These are phyloP conservation scores for Zhuqinia jingwanae DNA, from an alignment of 2,888 invertebrate genomes.

Conservation along the genomic window DNA sequence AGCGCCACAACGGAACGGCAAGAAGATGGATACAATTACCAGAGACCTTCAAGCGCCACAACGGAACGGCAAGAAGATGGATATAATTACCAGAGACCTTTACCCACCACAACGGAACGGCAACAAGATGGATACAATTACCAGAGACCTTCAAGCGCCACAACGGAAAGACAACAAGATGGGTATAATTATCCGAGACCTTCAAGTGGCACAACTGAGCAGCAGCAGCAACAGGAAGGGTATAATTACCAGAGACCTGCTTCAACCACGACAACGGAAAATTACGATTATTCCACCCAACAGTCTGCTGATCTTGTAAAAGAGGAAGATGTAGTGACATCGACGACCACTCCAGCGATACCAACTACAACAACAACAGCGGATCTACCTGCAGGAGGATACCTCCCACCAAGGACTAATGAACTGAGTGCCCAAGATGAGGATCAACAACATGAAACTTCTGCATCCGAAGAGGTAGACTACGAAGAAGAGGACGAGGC, in stretches of 20 bases:
- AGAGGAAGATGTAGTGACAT: neutral
- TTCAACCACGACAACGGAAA: neutral
- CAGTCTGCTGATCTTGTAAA: neutral
- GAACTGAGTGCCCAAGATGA: neutral
- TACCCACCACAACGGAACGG: neutral
- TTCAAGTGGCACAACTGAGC: too few relatives aligned
- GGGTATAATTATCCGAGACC: too few relatives aligned
- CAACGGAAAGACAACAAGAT: too few relatives aligned
- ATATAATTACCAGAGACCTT: neutral
- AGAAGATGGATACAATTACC: neutral
- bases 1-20: neutral
- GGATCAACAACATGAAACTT: too few relatives aligned
- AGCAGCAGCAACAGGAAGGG: too few relatives aligned
- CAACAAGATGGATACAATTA: neutral
- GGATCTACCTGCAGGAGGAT: constrained; percentile 48
- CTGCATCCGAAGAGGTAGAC: constrained; percentile 42
- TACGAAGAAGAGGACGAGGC: constrained; percentile 62
- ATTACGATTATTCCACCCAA: neutral
- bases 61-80: neutral
- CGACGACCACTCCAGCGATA: neutral
- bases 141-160: too few relatives aligned
- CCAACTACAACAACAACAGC: constrained; percentile 38
- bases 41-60: too few relatives aligned
- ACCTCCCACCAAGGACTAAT: constrained; percentile 42
- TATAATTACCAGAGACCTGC: too few relatives aligned